Evolutionary conservation across 2,113 vertebrate species (phyloP).

Genomic region (Plectropomus leopardus): DNA sequence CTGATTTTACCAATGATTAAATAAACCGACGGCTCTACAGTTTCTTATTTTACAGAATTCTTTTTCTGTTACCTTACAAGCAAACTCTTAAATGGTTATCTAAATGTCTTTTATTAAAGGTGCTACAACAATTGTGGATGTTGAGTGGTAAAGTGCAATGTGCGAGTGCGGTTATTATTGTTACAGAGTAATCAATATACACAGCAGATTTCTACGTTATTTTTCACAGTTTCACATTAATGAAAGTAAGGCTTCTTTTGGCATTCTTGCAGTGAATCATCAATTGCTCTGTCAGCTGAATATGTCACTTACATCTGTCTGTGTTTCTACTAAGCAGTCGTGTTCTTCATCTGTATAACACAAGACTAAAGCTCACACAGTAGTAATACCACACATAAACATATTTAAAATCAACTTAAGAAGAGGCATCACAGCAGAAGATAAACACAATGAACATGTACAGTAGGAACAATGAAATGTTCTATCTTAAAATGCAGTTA

Average conservation of each 20-base stretch:
- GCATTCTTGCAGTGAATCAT: background rate
- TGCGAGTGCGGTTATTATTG: background rate
- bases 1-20: too few relatives aligned
- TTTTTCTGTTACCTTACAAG: too few relatives aligned
- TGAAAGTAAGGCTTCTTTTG: too few relatives aligned
- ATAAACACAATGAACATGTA: slow-evolving; percentile 3
- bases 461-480: background rate
- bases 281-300: background rate
- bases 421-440: slow-evolving; percentile 10
- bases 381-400: background rate
- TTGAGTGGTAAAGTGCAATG: background rate
- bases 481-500: background rate
- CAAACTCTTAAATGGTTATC: too few relatives aligned
- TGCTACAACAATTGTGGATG: background rate
- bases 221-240: too few relatives aligned
- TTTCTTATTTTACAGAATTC: too few relatives aligned
- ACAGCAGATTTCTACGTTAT: too few relatives aligned
- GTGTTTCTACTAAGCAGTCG: background rate
- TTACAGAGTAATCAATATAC: background rate
- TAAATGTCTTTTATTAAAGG: background rate
- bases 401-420: background rate
- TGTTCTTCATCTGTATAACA: background rate
- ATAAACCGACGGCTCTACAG: too few relatives aligned
- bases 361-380: background rate
- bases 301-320: background rate